Base-by-base conservation (phyloP, 1,140 invertebrate species). In the Lepidurus apus region DNA sequence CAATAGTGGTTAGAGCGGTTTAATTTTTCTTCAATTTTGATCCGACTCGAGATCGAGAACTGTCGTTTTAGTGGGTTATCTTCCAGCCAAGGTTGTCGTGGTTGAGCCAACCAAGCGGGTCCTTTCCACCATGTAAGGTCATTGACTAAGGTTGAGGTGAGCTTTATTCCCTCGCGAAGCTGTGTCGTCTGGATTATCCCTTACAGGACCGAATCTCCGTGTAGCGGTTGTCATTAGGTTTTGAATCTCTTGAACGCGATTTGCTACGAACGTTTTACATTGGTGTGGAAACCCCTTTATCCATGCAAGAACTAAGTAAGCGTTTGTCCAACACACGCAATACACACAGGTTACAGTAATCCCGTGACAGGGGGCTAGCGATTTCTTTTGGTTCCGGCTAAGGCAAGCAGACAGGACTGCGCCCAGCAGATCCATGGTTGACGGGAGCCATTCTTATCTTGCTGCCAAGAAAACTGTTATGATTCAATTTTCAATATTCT, bases 261-360 rank as follows among this genome's bases (percentile, higher is more conserved):
- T 87, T 2, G 84, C 84, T 0, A 87, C 84, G 80, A 85, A 87
- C 0, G 83, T 84, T 79, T 86, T 84, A 73, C 82, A 83, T 79
- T 82, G 81, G 21, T 82, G 75, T 7, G 82, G 81, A 5, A 76
- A 74, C 43, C 80, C 80, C 21, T 79, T 34, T 3, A 87, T 81
- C 85, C 85, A 86, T 4, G 76, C 77, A 9, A 87, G 43, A 0
- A 82, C 83, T n/a, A n/a, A n/a, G n/a, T 8, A 84, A 26, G 26
- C 0, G 26, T 26, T 83, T n/a, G 80, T 82, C 0, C 84, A 84
- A 79, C 86, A 85, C 3, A 79, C 80, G 83, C 83, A 85, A 75
- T 82, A 81, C 26, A 26, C 26, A 26, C 26, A 26, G 26, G 26
- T 26, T 9, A 79, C 65, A 21, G 80, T 79, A 53, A 75, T 0